Conservation (phyloP, 2,113 vertebrate genomes). For the Myrmophylax atrothorax region DNA sequence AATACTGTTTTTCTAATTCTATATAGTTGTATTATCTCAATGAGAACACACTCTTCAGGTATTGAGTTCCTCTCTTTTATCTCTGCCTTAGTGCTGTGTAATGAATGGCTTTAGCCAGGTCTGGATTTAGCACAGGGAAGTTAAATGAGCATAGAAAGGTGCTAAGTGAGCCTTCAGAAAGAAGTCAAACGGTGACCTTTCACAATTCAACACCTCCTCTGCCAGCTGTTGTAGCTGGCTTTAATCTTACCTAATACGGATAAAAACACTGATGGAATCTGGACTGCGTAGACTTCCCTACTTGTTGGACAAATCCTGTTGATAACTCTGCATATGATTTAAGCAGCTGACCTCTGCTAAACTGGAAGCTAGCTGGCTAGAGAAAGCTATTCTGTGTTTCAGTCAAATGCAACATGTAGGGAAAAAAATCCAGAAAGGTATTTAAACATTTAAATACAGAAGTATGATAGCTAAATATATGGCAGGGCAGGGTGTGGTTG, state of each 20-base stretch:
- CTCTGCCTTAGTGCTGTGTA: neutral
- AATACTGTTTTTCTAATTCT: neutral
- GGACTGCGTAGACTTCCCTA: neutral
- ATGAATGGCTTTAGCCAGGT: neutral
- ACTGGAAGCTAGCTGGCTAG: neutral
- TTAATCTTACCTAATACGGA: constrained; percentile 4
- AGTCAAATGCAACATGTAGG: neutral
- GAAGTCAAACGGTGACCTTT: neutral
- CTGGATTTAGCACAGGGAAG: neutral
- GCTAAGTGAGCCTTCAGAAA: neutral
- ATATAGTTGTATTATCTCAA: neutral
- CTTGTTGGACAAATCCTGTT: neutral
- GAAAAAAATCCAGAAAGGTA: neutral
- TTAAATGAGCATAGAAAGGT: neutral
- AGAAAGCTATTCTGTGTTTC: neutral
- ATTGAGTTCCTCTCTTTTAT: neutral
- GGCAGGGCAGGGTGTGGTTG: neutral
- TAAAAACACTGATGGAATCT: neutral
- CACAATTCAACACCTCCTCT: neutral
- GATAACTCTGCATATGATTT: neutral
- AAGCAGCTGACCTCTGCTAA: neutral
- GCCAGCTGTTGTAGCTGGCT: neutral
- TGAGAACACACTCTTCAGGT: neutral
- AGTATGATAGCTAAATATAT: neutral
- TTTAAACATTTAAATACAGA: neutral